Evolutionary conservation across 2,888 invertebrate species (phyloP).

Genomic region (Quadroppia sp.): DNA sequence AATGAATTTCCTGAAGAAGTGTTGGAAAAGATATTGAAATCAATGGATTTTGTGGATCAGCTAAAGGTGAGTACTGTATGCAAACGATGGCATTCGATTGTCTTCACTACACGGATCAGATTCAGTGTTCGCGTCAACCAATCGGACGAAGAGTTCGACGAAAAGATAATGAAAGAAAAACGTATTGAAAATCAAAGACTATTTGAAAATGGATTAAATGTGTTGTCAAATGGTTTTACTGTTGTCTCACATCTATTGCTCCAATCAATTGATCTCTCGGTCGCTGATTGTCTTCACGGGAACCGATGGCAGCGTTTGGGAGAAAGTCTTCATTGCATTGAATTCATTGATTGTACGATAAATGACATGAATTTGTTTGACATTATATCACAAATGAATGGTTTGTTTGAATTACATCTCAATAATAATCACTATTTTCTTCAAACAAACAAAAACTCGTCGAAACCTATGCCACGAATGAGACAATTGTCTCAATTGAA

Average conservation of each 20-base stretch:
- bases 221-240: background rate
- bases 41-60: background rate
- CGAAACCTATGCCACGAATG: background rate
- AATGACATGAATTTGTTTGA: constrained; percentile 13
- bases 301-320: constrained; percentile 11
- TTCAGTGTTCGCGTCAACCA: constrained; percentile 2
- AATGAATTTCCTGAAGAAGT: constrained; percentile 15
- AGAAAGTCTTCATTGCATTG: background rate
- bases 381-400: background rate
- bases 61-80: background rate
- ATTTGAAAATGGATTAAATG: background rate
- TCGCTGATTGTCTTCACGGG: background rate
- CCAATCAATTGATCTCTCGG: background rate
- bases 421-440: constrained; percentile 27
- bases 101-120: background rate
- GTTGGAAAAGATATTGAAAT: background rate
- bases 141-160: constrained; percentile 9
- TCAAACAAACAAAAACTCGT: background rate
- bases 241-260: background rate
- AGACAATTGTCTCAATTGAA: background rate
- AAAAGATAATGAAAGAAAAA: background rate
- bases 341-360: constrained; percentile 23
- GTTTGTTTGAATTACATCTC: constrained; percentile 12
- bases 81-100: background rate
- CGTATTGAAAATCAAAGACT: background rate